Evolutionary conservation across 2,888 invertebrate genomes (phyloP), one percentile per base, ranked within the genome.

Genomic region (Eumerus sabulonum): DNA sequence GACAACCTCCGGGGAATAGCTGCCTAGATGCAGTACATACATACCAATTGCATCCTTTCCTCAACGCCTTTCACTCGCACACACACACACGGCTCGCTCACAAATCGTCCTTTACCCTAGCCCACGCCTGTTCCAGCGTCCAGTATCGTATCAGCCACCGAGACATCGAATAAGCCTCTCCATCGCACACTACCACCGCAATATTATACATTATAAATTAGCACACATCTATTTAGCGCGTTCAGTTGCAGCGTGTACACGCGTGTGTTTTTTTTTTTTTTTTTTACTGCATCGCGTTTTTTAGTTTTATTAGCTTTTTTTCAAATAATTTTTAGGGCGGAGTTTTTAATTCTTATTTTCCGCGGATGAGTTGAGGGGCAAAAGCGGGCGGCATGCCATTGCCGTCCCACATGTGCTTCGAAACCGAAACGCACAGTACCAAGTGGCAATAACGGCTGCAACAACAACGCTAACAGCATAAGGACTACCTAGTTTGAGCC

Each of bases 261-360:
- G n/a, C 60, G 40, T 64, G 64, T 68, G 16, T 42, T 68, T 57
- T 48, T 47, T 11, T 35, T 44, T 48, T 57, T 57, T 42, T 59
- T 67, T 76, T 79, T 73, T 77, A 63, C 73, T 68, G 79, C 73
- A 73, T 73, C 54, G 45, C 73, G 67, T 70, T 82, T 71, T 82
- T 71, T 72, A 62, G 76, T 68, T 79, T 81, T 76, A 81, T 72
- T 79, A 81, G 76, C 57, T 82, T 84, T 81, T 77, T 76, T 76
- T 82, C 82, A 76, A 82, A 73, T 82, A 82, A 73, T 82, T 86
- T 87, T 87, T 85, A 85, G 88, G 87, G 87, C 88, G 87, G 87
- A 86, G 87, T 88, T 88, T 88, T 88, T 87, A 85, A 85, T 86
- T 88, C 86, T 86, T 86, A 86, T 87, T 86, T 85, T 85, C 84